Conservation (phyloP, 1,140 invertebrate species). For the Leptinotarsa undecemlineata region DNA sequence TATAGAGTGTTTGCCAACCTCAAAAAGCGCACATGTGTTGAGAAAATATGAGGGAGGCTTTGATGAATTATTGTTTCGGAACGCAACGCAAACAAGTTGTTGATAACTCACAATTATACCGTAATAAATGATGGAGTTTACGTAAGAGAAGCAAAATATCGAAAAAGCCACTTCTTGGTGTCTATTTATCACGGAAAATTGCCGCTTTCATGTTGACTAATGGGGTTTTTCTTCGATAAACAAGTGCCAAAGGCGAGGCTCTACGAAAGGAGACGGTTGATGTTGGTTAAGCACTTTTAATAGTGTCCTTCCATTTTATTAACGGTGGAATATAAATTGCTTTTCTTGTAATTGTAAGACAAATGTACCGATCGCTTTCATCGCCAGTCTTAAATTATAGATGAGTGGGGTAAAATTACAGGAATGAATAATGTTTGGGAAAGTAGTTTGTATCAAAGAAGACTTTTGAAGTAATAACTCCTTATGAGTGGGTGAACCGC, state of each 20-base stretch:
- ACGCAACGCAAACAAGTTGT: background rate
- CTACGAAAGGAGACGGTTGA: too few species aligned
- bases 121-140: conserved; percentile 1
- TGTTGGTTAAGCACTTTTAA: too few species aligned
- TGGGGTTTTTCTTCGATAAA: conserved; percentile 2
- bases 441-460: too few species aligned
- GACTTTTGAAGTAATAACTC: too few species aligned
- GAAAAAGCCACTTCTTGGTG: background rate
- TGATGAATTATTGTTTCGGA: background rate
- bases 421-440: too few species aligned
- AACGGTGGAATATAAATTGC: too few species aligned
- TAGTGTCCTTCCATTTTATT: too few species aligned
- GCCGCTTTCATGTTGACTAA: background rate
- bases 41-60: background rate
- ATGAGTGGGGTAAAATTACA: too few species aligned
- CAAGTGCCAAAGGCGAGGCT: background rate
- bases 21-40: background rate
- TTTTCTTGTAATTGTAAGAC: too few species aligned
- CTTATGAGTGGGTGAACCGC: too few species aligned
- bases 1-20: background rate
- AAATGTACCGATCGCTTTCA: too few species aligned
- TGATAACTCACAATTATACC: background rate
- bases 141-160: background rate
- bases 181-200: background rate
- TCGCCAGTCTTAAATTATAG: too few species aligned